These are phyloP conservation scores for Gryllus longicercus DNA, from an alignment of 2,888 invertebrate genomes.

Conservation along the genomic window DNA sequence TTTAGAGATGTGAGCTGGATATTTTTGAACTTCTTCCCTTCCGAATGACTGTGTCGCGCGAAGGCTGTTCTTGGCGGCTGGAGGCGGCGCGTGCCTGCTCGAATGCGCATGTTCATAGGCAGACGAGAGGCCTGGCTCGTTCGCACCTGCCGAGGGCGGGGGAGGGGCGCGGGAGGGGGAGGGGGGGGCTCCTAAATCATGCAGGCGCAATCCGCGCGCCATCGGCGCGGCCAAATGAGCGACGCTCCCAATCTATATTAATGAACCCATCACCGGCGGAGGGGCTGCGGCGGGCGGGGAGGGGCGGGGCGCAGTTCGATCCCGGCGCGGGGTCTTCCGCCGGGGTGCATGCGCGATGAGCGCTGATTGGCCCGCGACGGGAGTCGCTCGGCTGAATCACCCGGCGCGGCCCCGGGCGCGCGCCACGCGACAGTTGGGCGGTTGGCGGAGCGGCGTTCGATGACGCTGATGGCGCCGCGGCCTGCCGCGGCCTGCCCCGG, in stretches of 20 bases:
- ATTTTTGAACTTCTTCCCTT: no score
- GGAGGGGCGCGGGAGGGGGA: not conserved
- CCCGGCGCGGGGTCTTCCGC: not conserved
- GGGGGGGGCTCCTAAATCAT: slow-evolving; percentile 1
- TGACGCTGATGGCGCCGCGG: not conserved
- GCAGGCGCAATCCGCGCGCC: slow-evolving; percentile 2
- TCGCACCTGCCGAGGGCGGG: not conserved
- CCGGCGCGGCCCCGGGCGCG: no score
- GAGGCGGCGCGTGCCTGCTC: no score
- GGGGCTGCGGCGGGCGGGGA: not conserved
- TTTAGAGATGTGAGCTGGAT: no score
- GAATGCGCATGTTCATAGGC: no score
- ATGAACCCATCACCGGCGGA: slow-evolving; percentile 3
- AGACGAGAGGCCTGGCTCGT: not conserved
- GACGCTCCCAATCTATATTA: slow-evolving; percentile 17
- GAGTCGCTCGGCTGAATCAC: no score
- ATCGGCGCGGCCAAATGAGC: slow-evolving; percentile 1
- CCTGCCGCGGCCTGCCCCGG: not conserved
- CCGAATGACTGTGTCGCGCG: no score
- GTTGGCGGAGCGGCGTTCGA: not conserved
- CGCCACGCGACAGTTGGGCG: not conserved
- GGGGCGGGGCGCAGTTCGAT: not conserved
- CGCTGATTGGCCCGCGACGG: no score
- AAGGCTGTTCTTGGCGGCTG: no score
- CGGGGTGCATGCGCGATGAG: not conserved